Evolutionary conservation across 2,888 invertebrate species (phyloP), one percentile per base, ranked within the genome.

Genomic region (Limnephilus rhombicus): DNA sequence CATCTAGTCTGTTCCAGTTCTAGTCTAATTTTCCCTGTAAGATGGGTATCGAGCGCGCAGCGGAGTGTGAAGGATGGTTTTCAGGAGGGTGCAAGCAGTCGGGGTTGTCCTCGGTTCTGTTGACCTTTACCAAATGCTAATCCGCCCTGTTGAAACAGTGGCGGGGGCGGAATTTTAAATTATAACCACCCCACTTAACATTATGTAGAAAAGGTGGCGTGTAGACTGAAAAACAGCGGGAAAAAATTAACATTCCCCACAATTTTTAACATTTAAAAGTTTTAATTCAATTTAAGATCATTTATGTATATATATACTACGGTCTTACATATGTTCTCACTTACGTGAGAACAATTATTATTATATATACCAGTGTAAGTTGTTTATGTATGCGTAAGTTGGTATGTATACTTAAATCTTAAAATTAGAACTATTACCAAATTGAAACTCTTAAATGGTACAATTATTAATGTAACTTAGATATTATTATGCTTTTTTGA

Each of bases 141-240:
- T 83, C 24, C 83, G 9, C 18, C 37, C 83, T 37, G 37, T 37
- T 18, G 34, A 83, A 83, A 83, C 83, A 83, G 34, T 83, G 41
- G 24, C 37, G 83, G 24, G 37, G 83, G 83, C 34, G 82, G 83
- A 83, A 24, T 68, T 68, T 68, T 1, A 83, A 34, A 83, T 37
- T 83, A 83, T 37, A 83, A 83, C 83, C 24, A 83, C 83, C 68
- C 83, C 83, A 83, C 83, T 83, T 83, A 83, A 31, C 83, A 83
- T 83, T 37, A 83, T 83, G 83, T 24, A n/a, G 68, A 37, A 37
- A 83, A 83, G 24, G 68, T 83, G 37, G 9, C 37, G 37, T 37
- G 82, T 34, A 15, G 82, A 34, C 82, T 24, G 68, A 68, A 34
- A 34, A 31, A 7, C 82, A 31, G 83, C 1, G 18, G 34, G n/a